Evolutionary conservation across 2,888 invertebrate species (phyloP), one percentile per base, ranked within the genome.

Genomic region (Pediacus dermestoides): DNA sequence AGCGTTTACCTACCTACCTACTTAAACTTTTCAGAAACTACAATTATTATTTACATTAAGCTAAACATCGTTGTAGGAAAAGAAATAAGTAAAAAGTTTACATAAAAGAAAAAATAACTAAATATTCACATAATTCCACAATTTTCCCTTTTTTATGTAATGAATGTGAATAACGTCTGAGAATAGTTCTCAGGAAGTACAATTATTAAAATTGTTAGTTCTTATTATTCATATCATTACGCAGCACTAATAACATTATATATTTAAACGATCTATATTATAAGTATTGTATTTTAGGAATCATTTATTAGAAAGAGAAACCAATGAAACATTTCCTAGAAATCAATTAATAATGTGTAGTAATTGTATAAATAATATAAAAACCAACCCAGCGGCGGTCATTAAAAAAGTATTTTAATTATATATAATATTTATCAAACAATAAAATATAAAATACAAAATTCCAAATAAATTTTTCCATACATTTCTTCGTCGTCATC

Each of bases 191-290:
- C 30, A 30, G 13, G 15, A n/a, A 6, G 30, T 8, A 13, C 15
- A 30, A 30, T 30, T 30, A 30, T 30, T 14, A 1, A 30, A 14
- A 15, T 30, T 30, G 30, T 10, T 18, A 18, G 21, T 18, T 18
- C 21, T 18, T 18, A n/a, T n/a, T n/a, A 18, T 18, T 18, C 21
- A 18, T 18, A 18, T 18, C 21, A 18, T 18, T 18, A 18, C 6
- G 21, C 6, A 7, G 21, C 21, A 31, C 13, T 26, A 31, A 31
- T 31, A 23, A 26, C 30, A 31, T 31, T 37, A 26, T 37, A 32
- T 7, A 31, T 26, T 26, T 31, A 37, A 32, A 37, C 30, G 16
- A 25, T 25, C 23, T 25, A 31, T 25, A 18, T 18, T 18, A n/a
- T n/a, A 3, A 4, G 3, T 32, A 11, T 11, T 10, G 8, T 22